Evolutionary conservation across 2,888 invertebrate species (phyloP), one percentile per base, ranked within the genome.

Genomic region (Phortica magna): DNA sequence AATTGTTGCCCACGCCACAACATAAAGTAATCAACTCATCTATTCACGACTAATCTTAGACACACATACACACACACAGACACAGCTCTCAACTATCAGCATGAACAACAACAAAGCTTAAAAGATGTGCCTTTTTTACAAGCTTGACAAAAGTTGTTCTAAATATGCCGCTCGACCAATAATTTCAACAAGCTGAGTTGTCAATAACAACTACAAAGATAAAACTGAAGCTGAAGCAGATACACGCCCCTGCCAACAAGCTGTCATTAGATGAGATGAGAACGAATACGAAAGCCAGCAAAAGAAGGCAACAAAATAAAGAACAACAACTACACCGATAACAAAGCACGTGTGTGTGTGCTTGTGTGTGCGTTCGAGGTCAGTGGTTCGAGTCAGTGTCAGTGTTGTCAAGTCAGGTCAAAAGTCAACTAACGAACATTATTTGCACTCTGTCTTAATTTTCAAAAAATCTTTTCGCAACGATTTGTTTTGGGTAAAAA

Each of bases 381-480:
- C 48, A 48, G 48, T 9, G 48, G 48, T 48, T 14, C 9, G 48
- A 12, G 48, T 9, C 48, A 48, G 3, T 12, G 4, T 17, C 19
- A 43, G 68, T 17, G 19, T n/a, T 41, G 67, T 17, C 10, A 68
- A 68, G 48, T 67, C 77, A 76, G 74, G 70, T 79, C 74, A 83
- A 88, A 84, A 82, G 83, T 81, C 85, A 80, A 78, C 82, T 72
- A 75, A 76, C 59, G 64, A 75, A 65, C 77, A 79, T 79, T 80
- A 76, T 79, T 81, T 85, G 79, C 87, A 81, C 78, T 81, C 82
- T 81, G 83, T 80, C 82, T 83, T 87, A 79, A 85, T 82, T 81
- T 78, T 41, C 80, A 68, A 71, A 73, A 68, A 75, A 68, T 42
- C 14, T 75, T 70, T 48, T 74, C 65, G 74, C 48, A 53, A 53